Percentiles rank a stretch among this genome's conserved stretches.
Evolutionary conservation across 2,888 invertebrate genomes (phyloP).

Genomic region (Abscondita cerata): DNA sequence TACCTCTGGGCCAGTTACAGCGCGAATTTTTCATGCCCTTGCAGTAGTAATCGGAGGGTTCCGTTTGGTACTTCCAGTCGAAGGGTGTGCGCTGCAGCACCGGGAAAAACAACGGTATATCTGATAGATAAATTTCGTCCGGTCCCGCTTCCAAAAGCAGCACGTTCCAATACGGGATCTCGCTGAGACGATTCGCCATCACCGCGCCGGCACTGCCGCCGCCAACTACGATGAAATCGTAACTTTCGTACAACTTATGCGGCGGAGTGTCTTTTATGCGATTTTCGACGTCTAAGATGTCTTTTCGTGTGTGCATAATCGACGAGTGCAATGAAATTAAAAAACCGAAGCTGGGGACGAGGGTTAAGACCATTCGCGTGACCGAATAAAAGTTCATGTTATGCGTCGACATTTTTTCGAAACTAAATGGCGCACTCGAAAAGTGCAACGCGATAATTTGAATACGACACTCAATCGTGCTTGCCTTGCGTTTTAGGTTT

Average conservation of each 20-base stretch:
- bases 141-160: slow-evolving; percentile 82
- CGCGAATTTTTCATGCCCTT: slow-evolving; percentile 68
- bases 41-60: slow-evolving; percentile 73
- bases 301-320: slow-evolving; percentile 70
- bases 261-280: slow-evolving; percentile 66
- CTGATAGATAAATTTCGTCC: slow-evolving; percentile 73
- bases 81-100: slow-evolving; percentile 74
- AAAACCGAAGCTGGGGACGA: slow-evolving; percentile 71
- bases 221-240: slow-evolving; percentile 83
- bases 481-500: too few relatives aligned
- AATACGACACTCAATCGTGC: too few relatives aligned
- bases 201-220: slow-evolving; percentile 85
- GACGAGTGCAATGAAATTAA: slow-evolving; percentile 69
- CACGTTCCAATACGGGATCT: slow-evolving; percentile 74
- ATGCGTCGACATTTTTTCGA: slow-evolving; percentile 10
- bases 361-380: slow-evolving; percentile 69
- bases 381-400: slow-evolving; percentile 62
- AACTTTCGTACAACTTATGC: slow-evolving; percentile 64
- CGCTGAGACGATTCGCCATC: slow-evolving; percentile 78
- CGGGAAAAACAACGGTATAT: slow-evolving; percentile 76
- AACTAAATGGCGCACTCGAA: not conserved
- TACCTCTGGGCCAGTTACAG: slow-evolving; percentile 82
- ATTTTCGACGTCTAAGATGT: slow-evolving; percentile 72
- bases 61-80: slow-evolving; percentile 85
- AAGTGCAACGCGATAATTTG: too few relatives aligned